These are phyloP conservation scores for Pachydiplax longipennis DNA, from an alignment of 2,888 invertebrate genomes.

Conservation along the genomic window DNA sequence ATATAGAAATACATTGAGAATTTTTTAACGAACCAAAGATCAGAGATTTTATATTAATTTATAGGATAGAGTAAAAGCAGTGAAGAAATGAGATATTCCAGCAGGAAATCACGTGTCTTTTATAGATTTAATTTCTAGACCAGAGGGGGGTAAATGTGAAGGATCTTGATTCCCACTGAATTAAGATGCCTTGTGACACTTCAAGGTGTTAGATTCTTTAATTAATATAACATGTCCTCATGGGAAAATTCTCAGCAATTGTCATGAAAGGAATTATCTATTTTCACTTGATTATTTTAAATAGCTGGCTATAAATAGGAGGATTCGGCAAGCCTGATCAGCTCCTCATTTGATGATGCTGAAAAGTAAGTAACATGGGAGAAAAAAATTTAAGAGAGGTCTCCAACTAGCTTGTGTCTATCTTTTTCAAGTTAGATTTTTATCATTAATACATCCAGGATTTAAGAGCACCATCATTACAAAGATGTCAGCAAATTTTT, in stretches of 20 bases:
- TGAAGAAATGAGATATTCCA: not conserved
- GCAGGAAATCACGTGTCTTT: not conserved
- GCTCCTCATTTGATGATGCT: not conserved
- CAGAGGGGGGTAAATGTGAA: not conserved
- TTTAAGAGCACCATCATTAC: not conserved
- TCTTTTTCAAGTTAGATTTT: not conserved
- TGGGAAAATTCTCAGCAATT: not conserved
- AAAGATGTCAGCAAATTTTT: too few species aligned
- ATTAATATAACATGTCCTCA: not conserved
- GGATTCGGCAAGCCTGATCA: too few species aligned
- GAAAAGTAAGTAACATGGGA: too few species aligned
- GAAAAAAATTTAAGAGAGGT: too few species aligned
- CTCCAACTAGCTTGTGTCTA: too few species aligned
- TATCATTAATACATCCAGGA: not conserved
- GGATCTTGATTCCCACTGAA: not conserved
- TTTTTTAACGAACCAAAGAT: not conserved
- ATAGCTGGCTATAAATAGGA: not conserved
- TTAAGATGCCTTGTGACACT: not conserved
- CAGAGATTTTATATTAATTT: not conserved
- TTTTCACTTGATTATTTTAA: not conserved
- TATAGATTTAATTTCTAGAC: not conserved
- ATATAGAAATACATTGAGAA: not conserved
- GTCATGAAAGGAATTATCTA: not conserved
- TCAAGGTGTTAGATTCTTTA: not conserved
- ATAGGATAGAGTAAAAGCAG: not conserved